These are phyloP conservation scores for Paratilapia polleni DNA, from an alignment of 2,113 vertebrate genomes.

Conservation along the genomic window DNA sequence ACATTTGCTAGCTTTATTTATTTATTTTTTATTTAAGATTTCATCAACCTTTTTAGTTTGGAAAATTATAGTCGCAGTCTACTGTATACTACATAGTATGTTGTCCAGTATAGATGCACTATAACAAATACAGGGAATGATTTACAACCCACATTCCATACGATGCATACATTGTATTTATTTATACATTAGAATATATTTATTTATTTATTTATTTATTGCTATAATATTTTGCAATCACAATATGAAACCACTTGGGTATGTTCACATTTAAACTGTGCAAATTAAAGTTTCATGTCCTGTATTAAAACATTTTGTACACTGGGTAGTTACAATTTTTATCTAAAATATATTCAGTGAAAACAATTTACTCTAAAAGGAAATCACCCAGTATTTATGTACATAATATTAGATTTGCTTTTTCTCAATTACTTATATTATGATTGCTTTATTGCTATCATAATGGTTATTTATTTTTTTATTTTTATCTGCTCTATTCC, in stretches of 20 bases:
- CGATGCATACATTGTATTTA: neutral
- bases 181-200: neutral
- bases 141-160: neutral
- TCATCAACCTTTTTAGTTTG: neutral
- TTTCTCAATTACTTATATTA: constrained; percentile 12
- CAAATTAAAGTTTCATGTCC: neutral
- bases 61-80: neutral
- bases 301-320: too few species aligned
- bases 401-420: constrained; percentile 1
- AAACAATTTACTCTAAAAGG: neutral
- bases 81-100: too few species aligned
- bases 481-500: neutral
- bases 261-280: neutral
- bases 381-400: neutral
- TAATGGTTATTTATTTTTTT: constrained; percentile 6
- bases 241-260: neutral
- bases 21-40: neutral
- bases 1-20: neutral
- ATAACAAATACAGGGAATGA: neutral
- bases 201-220: neutral
- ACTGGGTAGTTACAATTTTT: neutral
- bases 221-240: neutral
- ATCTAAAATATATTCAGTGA: neutral
- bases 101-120: too few species aligned
- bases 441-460: neutral